Evolutionary conservation across 1,140 invertebrate species (phyloP).

Genomic region (Hermetia illucens): DNA sequence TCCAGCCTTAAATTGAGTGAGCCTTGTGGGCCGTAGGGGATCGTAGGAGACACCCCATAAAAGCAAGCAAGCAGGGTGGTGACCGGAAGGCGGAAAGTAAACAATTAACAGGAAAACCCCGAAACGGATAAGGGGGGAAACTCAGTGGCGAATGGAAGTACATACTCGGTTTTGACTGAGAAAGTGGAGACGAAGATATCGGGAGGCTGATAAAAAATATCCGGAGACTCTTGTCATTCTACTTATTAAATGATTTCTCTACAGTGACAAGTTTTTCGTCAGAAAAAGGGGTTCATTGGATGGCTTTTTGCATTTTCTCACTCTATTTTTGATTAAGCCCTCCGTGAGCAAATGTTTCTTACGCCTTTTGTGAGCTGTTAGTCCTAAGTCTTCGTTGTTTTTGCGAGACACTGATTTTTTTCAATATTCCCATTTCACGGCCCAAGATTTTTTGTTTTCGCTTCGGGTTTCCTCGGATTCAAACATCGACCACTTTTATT

Average conservation of each 20-base stretch:
- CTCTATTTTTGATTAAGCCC: too few species aligned
- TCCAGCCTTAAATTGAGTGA: too few species aligned
- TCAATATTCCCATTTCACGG: neutral
- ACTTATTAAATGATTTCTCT: neutral
- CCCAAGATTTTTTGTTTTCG: neutral
- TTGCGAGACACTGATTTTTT: neutral
- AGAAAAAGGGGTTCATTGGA: neutral
- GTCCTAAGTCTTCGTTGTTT: too few species aligned
- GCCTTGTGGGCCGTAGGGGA: too few species aligned
- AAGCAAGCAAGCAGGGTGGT: too few species aligned
- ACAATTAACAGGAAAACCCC: neutral
- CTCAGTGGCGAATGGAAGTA: neutral
- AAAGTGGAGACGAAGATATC: neutral
- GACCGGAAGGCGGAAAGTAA: neutral
- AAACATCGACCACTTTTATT: too few species aligned
- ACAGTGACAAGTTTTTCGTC: neutral
- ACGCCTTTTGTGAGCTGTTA: too few species aligned
- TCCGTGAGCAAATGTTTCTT: too few species aligned
- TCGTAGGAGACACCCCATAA: too few species aligned
- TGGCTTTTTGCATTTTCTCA: neutral
- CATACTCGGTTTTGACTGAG: neutral
- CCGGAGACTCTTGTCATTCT: neutral
- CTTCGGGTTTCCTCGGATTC: too few species aligned
- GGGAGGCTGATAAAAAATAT: neutral
- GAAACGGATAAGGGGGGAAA: neutral